Evolutionary conservation across 2,797 vertebrate species (phyloP).

Genomic region (Coracias cyanogaster): DNA sequence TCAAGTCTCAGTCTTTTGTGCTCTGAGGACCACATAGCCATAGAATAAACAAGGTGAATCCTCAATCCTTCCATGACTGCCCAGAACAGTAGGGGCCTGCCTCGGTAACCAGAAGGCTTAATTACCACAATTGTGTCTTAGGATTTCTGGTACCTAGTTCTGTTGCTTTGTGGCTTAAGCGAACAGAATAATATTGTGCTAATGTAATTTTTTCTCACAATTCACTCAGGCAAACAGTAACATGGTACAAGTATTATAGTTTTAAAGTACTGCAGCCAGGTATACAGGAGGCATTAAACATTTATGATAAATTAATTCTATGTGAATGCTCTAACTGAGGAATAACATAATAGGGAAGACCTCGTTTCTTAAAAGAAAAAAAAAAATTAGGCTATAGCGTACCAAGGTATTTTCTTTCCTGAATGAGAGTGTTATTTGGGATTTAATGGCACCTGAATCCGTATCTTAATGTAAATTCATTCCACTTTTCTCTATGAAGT

Average conservation of each 20-base stretch:
- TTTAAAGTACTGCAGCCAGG: not conserved
- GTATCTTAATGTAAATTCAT: not conserved
- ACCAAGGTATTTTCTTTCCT: not conserved
- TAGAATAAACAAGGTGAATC: not conserved
- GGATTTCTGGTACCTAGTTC: not conserved
- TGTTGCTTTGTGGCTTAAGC: not conserved
- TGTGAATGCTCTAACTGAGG: not conserved
- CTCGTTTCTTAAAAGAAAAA: not conserved
- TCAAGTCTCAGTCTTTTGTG: not conserved
- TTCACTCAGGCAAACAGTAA: not conserved
- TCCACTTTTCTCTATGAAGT: not conserved
- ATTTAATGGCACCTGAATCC: not conserved
- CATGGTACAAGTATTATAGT: not conserved
- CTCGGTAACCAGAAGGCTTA: not conserved
- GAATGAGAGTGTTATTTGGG: not conserved
- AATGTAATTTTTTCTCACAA: not conserved
- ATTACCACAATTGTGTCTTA: not conserved
- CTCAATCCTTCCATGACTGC: not conserved
- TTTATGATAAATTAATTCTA: not conserved
- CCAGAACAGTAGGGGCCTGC: not conserved
- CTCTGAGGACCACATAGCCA: not conserved
- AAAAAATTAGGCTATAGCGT: not conserved
- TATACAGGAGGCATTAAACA: not conserved
- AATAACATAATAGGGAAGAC: not conserved
- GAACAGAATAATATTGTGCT: not conserved